These are phyloP conservation scores for Gymnocheta viridis DNA, from an alignment of 2,888 invertebrate species.

Conservation along the genomic window DNA sequence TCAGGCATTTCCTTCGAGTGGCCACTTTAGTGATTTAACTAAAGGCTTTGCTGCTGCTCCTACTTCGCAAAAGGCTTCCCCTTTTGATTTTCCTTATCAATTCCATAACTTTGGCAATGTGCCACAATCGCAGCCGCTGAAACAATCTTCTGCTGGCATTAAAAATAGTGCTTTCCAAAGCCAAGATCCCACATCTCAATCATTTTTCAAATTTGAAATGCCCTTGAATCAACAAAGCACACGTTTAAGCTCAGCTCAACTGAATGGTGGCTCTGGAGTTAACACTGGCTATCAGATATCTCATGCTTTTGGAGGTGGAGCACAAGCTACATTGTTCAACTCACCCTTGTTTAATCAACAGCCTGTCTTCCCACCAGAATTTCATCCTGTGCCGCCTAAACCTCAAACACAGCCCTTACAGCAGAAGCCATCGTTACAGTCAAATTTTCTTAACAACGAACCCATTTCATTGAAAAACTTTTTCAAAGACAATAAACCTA, in stretches of 20 bases:
- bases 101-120: constrained; percentile 76
- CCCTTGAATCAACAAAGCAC: constrained; percentile 74
- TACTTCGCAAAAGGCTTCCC: constrained; percentile 54
- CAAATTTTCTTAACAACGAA: constrained; percentile 79
- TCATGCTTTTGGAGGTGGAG: constrained; percentile 76
- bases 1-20: constrained; percentile 77
- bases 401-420: constrained; percentile 75
- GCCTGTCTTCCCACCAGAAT: constrained; percentile 77
- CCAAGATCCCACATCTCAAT: constrained; percentile 81
- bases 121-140: constrained; percentile 73
- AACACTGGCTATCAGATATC: constrained; percentile 82
- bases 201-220: constrained; percentile 82
- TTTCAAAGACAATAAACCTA: constrained; percentile 74
- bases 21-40: constrained; percentile 77
- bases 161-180: constrained; percentile 63
- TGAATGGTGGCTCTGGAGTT: constrained; percentile 74
- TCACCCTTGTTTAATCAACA: constrained; percentile 75
- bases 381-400: constrained; percentile 75
- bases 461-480: constrained; percentile 75
- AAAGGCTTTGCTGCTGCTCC: constrained; percentile 66
- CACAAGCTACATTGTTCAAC: constrained; percentile 77
- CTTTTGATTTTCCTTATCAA: constrained; percentile 79
- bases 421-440: constrained; percentile 77
- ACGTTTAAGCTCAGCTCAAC: constrained; percentile 43
- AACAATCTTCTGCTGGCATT: constrained; percentile 70